A percentile compares a stretch with the other conserved stretches of the same genome.
Evolutionary conservation across 2,113 vertebrate species (phyloP).

Genomic region (Monopterus albus): DNA sequence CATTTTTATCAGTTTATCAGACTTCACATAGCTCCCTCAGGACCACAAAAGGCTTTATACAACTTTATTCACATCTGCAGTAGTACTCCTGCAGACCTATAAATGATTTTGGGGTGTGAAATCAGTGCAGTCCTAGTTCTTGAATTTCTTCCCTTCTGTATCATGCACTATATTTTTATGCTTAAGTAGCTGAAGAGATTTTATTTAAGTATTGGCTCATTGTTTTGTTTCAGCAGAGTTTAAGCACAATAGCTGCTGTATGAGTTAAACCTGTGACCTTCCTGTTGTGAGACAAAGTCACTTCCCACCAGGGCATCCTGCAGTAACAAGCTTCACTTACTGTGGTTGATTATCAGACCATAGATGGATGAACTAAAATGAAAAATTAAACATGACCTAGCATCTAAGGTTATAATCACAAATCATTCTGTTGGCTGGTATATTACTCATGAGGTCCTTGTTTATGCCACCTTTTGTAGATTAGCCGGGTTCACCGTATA

Average conservation of each 20-base stretch:
- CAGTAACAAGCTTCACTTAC: constrained; percentile 22
- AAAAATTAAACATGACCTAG: constrained; percentile 31
- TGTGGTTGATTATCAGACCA: constrained; percentile 21
- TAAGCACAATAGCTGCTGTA: constrained; percentile 64
- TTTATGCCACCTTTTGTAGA: constrained; percentile 20
- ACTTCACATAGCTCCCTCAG: background rate
- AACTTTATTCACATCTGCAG: background rate
- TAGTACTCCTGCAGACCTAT: background rate
- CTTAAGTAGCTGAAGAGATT: constrained; percentile 25
- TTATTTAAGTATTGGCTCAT: constrained; percentile 43
- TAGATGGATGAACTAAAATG: constrained; percentile 32
- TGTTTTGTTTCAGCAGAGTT: constrained; percentile 67
- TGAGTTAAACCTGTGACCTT: constrained; percentile 71
- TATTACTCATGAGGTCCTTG: constrained; percentile 47
- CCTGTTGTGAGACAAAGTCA: constrained; percentile 72
- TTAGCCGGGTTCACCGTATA: constrained; percentile 18
- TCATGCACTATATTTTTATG: constrained; percentile 27
- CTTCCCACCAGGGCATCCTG: constrained; percentile 59
- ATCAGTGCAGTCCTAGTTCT: background rate
- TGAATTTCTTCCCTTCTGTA: constrained; percentile 12
- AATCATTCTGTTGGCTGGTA: constrained; percentile 22
- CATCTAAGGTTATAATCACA: constrained; percentile 20
- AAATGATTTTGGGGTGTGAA: background rate
- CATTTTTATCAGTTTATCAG: background rate
- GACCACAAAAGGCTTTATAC: background rate